Evolutionary conservation across 2,888 invertebrate genomes (phyloP).

Genomic region (Alentia gelatinosa): DNA sequence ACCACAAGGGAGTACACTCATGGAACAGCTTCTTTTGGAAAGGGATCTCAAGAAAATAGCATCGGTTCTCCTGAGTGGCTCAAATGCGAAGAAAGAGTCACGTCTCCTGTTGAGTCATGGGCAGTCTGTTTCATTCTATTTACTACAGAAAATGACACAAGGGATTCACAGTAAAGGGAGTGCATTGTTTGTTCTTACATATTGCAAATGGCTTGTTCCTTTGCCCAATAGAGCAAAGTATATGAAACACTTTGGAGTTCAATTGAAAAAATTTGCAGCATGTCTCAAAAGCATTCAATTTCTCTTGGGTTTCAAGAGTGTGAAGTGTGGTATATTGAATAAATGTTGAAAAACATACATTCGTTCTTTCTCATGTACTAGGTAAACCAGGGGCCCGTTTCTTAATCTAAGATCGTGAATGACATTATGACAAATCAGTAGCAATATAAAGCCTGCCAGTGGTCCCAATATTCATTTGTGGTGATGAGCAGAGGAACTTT

Average conservation of each 20-base stretch:
- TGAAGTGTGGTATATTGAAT: not conserved
- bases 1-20: not conserved
- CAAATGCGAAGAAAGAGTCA: not conserved
- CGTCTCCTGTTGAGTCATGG: not conserved
- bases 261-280: not conserved
- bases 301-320: not conserved
- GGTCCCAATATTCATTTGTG: too few relatives aligned
- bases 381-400: too few relatives aligned
- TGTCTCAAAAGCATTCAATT: not conserved
- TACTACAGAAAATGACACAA: too few relatives aligned
- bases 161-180: not conserved
- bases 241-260: too few relatives aligned
- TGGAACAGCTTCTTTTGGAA: not conserved
- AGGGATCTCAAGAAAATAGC: not conserved
- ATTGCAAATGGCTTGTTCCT: not conserved
- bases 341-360: not conserved
- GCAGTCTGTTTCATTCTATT: not conserved
- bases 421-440: too few relatives aligned
- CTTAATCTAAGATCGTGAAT: too few relatives aligned
- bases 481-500: too few relatives aligned
- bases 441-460: too few relatives aligned
- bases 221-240: too few relatives aligned
- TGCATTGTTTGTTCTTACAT: not conserved
- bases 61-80: not conserved
- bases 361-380: not conserved